Evolutionary conservation across 2,113 vertebrate genomes (phyloP), one percentile per base, ranked within the genome.

Genomic region (Taxidea taxus): DNA sequence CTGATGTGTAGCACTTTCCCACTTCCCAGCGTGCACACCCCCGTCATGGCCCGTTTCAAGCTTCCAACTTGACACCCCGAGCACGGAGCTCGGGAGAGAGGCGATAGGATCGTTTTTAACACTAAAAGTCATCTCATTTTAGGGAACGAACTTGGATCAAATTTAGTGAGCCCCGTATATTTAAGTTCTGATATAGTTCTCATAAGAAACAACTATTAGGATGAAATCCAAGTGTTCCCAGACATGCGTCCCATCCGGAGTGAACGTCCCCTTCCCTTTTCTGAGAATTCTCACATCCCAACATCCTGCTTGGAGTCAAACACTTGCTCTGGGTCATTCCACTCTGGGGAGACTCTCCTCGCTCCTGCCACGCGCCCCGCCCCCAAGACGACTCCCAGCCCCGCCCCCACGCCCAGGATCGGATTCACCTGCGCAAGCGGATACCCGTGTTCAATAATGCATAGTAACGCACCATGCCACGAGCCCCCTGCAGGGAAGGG

Each of bases 1-100:
- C 58, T 0, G 5, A 7, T 8, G 0, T 3, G 34, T 3, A 0
- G 25, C 2, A 0, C 1, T 3, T 9, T 72, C 21, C 51, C 60
- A 0, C 25, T 18, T 15, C 75, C 60, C 0, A 4, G 9, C 2
- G 6, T 10, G 20, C 7, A 7, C 0, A 0, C 49, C 6, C 15
- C 21, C 54, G 0, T 3, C 64, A 3, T 0, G 0, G 72, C 31
- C 78, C 27, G 0, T 3, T 4, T 7, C 77, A 34, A 6, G 68
- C 54, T 7, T 14, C 16, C 34, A 11, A 21, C 27, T 2, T 8
- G 66, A 20, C 11, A 23, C 1, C 6, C 31, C 3, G 64, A 34
- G 11, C 13, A 0, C 10, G 0, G 37, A 47, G 10, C 0, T 11
- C 42, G 14, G 51, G 34, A 16, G 80, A 62, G 25, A 18, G 0